Percentiles rank a stretch among this genome's conserved stretches.
Conservation (phyloP, 2,797 vertebrate species). For the Acomys russatus region DNA sequence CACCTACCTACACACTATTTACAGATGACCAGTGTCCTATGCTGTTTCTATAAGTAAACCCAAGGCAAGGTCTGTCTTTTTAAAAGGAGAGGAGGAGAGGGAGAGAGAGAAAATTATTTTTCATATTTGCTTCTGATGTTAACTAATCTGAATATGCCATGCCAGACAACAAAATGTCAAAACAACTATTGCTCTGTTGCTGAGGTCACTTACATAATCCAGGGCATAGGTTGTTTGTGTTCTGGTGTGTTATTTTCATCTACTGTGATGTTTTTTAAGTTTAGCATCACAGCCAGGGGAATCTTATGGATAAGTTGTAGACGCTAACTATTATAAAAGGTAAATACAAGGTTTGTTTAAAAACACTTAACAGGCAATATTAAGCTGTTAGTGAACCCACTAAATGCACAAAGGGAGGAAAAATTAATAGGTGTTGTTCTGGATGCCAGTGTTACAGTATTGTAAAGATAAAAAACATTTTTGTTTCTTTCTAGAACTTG, state of each 20-base stretch:
- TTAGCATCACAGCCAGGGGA: background rate
- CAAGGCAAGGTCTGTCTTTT: too few species aligned
- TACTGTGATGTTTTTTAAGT: background rate
- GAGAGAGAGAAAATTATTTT: background rate
- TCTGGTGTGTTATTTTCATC: background rate
- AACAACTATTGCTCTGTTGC: background rate
- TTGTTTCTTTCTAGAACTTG: background rate
- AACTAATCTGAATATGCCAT: background rate
- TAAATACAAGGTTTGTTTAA: background rate
- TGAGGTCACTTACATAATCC: background rate
- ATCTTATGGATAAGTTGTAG: background rate
- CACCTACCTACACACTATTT: too few species aligned
- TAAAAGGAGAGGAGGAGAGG: too few species aligned
- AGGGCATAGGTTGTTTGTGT: background rate
- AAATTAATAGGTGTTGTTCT: background rate
- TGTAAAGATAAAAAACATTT: background rate
- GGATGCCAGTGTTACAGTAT: background rate
- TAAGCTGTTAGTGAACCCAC: background rate
- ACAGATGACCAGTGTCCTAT: too few species aligned
- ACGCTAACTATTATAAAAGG: background rate
- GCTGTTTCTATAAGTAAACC: too few species aligned
- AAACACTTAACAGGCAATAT: background rate
- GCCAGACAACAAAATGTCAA: background rate
- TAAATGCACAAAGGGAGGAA: background rate
- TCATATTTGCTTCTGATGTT: background rate